Base-by-base conservation (phyloP, 2,888 invertebrate genomes). In the Aproaerema taeniolella region DNA sequence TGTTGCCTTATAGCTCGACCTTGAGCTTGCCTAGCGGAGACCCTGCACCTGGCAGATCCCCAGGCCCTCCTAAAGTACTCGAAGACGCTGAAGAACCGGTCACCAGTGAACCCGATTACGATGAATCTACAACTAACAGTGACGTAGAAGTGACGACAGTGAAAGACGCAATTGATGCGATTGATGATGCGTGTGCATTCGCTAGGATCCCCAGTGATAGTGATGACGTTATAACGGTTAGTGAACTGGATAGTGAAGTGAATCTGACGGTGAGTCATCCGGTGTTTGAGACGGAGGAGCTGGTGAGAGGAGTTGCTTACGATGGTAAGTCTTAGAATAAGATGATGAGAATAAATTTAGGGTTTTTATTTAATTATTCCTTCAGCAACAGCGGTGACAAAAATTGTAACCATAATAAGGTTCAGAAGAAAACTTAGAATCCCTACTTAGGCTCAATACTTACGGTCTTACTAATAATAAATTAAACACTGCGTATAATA, bases 41-140 rank as follows among this genome's bases (percentile, higher is more conserved):
- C 63, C 91, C 91, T 9, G 91, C 91, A 1, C 91, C 91, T 1
- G 91, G 91, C 5, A 78, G 91, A 26, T 91, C 91, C 1, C 91
- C 91, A 9, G 91, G 91, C 28, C 91, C 91, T 52, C 91, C 90
- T 52, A 39, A 47, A 16, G 20, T 36, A 6, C 41, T 47, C 38
- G 45, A 44, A 28, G 52, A 50, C 38, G 47, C 51, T 38, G 43
- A 48, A 36, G 47, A 42, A 15, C 5, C 15, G 2, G 25, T 12
- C 50, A 37, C 30, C 56, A 47, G 64, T 50, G 39, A 55, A 52
- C 40, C 45, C 24, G 62, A 61, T 8, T 72, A 75, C 43, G 70
- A 74, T 30, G 70, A 76, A 40, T 61, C 65, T 11, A 74, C 76
- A 11, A 76, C 71, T 24, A 61, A 61, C 37, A 67, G 65, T 15